Base-by-base conservation (phyloP, 2,113 vertebrate genomes). In the Vulpes lagopus region DNA sequence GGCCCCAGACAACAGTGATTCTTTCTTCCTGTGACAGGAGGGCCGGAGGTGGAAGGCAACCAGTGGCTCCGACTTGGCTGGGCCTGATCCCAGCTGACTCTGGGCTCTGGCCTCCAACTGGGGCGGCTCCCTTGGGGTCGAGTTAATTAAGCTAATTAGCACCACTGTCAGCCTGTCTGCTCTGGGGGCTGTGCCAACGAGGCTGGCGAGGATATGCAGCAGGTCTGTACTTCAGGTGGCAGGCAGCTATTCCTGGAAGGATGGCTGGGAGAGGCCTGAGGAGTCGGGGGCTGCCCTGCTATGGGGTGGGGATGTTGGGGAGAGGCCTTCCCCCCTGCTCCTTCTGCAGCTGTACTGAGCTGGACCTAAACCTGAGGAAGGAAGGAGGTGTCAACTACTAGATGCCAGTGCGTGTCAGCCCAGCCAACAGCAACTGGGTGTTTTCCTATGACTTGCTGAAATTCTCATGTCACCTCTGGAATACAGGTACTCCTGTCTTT, bases 121-220 rank as follows among this genome's bases (percentile, higher is more conserved):
- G 87, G 94, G 83, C 27, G 2, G 92, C 38, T 97, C 94, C 87
- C 94, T 35, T 0, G 27, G 91, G 96, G 32, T 32, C 7, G 2
- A 69, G 76, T 55, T 97, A 97, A 97, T 96, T 84, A 94, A 93
- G 88, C 84, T 78, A 90, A 97, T 98, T 96, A 97, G 94, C 69
- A 81, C 51, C 9, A 27, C 64, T 53, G 73, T 83, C 12, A 5
- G 85, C 86, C 57, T 69, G 83, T 76, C 89, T 83, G 73, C 73
- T 92, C 84, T 55, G 76, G 65, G 92, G 94, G 43, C 57, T 89
- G 59, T 97, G 94, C 93, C 96, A 95, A 53, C 0, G 0, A 2
- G 12, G 89, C 85, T 93, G 95, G 89, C 11, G 43, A 94, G 78
- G 74, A 91, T 8, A 35, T 10, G 22, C 1, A 22, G 25, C 30